These are phyloP conservation scores for Axea sp. DNA, from an alignment of 2,888 invertebrate genomes.

Conservation along the genomic window DNA sequence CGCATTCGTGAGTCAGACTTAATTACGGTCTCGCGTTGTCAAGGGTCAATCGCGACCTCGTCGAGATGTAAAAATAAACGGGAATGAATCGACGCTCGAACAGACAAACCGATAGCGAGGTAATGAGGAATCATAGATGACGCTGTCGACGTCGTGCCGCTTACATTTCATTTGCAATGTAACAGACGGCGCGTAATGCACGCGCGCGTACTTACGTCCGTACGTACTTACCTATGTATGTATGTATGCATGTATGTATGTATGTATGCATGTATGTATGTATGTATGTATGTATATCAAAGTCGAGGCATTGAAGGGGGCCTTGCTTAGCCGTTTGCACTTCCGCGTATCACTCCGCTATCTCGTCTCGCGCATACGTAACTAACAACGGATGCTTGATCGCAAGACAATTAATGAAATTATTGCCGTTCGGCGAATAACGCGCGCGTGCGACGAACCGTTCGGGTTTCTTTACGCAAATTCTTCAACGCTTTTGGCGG, in stretches of 20 bases:
- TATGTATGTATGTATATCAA: conserved; percentile 63
- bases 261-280: conserved; percentile 48
- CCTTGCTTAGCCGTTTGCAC: conserved; percentile 73
- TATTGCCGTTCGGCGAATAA: conserved; percentile 48
- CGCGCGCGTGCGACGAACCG: conserved; percentile 23
- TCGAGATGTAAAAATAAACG: conserved; percentile 62
- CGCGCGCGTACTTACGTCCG: conserved; percentile 31
- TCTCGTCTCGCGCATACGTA: conserved; percentile 67
- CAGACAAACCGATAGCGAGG: conserved; percentile 59
- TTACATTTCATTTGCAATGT: conserved; percentile 50
- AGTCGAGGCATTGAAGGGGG: conserved; percentile 75
- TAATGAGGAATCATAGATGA: conserved; percentile 57
- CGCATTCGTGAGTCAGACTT: conserved; percentile 56
- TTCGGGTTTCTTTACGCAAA: neutral
- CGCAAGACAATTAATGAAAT: conserved; percentile 65
- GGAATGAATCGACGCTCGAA: conserved; percentile 59
- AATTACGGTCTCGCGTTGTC: conserved; percentile 61
- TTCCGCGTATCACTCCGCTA: conserved; percentile 76
- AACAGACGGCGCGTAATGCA: conserved; percentile 67
- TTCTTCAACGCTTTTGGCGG: neutral
- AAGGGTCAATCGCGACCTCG: conserved; percentile 63
- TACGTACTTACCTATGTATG: too few relatives aligned
- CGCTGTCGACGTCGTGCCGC: conserved; percentile 45
- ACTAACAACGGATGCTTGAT: conserved; percentile 59
- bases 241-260: neutral